Evolutionary conservation across 1,140 invertebrate genomes (phyloP).

Genomic region (Pygmarrhopalites habei): DNA sequence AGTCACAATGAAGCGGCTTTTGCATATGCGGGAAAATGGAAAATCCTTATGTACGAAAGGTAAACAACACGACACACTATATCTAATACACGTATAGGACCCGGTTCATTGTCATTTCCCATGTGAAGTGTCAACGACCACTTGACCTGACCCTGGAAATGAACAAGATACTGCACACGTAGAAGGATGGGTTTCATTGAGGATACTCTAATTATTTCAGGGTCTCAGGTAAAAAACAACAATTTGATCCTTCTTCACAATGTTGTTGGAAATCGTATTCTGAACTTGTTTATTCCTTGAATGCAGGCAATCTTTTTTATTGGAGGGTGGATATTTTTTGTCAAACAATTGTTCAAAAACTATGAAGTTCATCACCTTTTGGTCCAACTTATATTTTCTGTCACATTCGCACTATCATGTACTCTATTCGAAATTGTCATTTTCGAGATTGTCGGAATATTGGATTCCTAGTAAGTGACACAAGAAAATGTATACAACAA

Average conservation of each 20-base stretch:
- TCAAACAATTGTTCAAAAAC: constrained; percentile 94
- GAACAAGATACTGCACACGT: too few species aligned
- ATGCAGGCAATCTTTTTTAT: constrained; percentile 85
- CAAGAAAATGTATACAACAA: too few species aligned
- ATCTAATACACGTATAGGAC: too few species aligned
- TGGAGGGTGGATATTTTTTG: constrained; percentile 97
- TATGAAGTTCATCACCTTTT: constrained; percentile 94
- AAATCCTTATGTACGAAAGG: too few species aligned
- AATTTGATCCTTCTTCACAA: too few species aligned
- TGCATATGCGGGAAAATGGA: too few species aligned
- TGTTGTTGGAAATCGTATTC: constrained; percentile 37
- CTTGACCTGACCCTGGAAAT: too few species aligned
- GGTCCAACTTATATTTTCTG: constrained; percentile 93
- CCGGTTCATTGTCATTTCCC: too few species aligned
- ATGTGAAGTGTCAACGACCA: too few species aligned
- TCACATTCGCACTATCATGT: constrained; percentile 94
- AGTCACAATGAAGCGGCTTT: too few species aligned
- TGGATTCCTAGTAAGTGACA: constrained; percentile 64
- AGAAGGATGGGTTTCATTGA: constrained; percentile 50
- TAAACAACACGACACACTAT: too few species aligned
- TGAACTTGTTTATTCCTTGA: background rate
- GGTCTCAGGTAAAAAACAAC: constrained; percentile 64
- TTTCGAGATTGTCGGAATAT: constrained; percentile 94
- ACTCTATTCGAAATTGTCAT: constrained; percentile 99
- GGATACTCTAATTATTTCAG: constrained; percentile 59